Evolutionary conservation across 2,113 vertebrate species (phyloP), one percentile per base, ranked within the genome.

Genomic region (Labeo catla): DNA sequence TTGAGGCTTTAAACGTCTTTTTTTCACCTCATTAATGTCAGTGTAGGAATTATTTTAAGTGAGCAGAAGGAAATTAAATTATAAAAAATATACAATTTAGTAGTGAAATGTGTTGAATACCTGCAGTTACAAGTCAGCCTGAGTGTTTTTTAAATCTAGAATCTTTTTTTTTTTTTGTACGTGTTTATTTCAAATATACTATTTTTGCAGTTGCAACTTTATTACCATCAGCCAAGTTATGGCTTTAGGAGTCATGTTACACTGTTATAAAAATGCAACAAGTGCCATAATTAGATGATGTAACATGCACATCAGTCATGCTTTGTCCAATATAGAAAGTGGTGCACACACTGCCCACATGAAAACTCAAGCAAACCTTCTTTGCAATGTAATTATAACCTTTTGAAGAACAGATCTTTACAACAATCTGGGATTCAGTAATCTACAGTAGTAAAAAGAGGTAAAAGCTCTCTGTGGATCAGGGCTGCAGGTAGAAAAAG

Each of bases 291-390:
- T 83, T 78, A 83, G 70, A 83, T 54, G 65, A 59, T 59, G 15
- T 83, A 84, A 87, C 19, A 39, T 59, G 43, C 45, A 39, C 43
- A 84, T 79, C 57, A 52, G 83, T 66, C 54, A 52, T 52, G 13
- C 23, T 34, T 34, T 66, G 11, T 66, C 70, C 39, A 73, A 52
- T 54, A 74, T 61, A 13, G 21, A 54, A 54, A 57, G 47, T 10
- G 10, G 13, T 72, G 81, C 13, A 54, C 28, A 45, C 21, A n/a
- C 76, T 59, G 21, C 72, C n/a, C 6, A 47, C 49, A 43, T 50
- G 68, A 72, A 28, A 16, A 59, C 49, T 52, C 50, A 52, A 52
- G 50, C 50, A 52, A 13, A 52, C 50, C 12, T 52, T 52, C 4
- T 52, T 13, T 52, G 3, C 12, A 7, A 52, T 52, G 63, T 59